Evolutionary conservation across 2,113 vertebrate genomes (phyloP), one percentile per base, ranked within the genome.

Genomic region (Odocoileus virginianus): DNA sequence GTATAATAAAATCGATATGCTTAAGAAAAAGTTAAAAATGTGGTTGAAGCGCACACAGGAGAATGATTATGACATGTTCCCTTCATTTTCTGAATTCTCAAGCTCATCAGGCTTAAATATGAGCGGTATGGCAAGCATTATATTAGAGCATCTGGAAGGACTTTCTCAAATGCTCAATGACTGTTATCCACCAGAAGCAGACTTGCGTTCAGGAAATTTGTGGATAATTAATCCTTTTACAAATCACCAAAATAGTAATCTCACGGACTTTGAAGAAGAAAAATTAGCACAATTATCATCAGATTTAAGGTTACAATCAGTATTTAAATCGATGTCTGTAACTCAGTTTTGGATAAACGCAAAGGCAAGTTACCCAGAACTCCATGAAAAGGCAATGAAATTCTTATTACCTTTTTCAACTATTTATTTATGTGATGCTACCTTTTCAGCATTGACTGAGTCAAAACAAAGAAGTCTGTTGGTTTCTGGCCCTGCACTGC

Each of bases 261-360:
- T 98, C 86, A 95, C 45, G 3, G 78, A 93, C 55, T 95, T 92
- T 0, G 98, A 98, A 96, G 97, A 97, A 96, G 97, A 96, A 94
- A 84, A 97, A 83, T 61, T 97, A 57, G 61, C 54, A 82, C 86
- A 83, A 6, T 94, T 98, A 89, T 97, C 97, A 79, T 97, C 96
- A 45, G 97, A 98, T 97, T 93, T 89, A 86, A 89, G 64, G 87
- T 97, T 97, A 64, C 88, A 96, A 25, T 97, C 96, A 55, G 57
- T 83, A 55, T 97, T 98, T 95, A 97, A 96, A 84, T 97, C 97
- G 93, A 82, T 96, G 96, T 87, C 97, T 97, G 21, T 98, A 94
- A 97, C 95, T 89, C 98, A 98, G 61, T 98, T 98, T 97, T 98
- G 97, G 97, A 91, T 98, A 91, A 97, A 96, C 6, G 78, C 83